Percentiles rank a stretch among this genome's conserved stretches.
These are phyloP conservation scores for Poicephalus gulielmi DNA, from an alignment of 2,113 vertebrate species.

Conservation along the genomic window DNA sequence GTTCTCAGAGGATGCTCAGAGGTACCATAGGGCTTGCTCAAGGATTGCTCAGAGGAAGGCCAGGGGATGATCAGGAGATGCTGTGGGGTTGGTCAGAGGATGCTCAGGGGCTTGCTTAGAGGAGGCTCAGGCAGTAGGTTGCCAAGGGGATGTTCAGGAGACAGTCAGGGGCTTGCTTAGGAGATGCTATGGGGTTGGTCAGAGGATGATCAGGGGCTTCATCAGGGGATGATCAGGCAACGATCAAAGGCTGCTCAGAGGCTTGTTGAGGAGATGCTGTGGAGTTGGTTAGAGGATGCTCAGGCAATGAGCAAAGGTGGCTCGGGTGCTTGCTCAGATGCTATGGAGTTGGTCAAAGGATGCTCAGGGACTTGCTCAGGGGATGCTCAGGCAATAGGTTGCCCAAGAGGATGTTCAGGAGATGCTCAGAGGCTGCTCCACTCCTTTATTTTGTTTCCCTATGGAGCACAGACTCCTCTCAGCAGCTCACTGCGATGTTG, in stretches of 20 bases:
- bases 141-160: neutral
- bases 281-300: neutral
- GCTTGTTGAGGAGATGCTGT: neutral
- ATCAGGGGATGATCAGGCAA: no score
- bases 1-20: neutral
- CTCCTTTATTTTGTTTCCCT: neutral
- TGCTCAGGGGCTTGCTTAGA: neutral
- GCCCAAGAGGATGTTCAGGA: neutral
- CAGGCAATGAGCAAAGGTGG: neutral
- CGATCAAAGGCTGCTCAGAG: neutral
- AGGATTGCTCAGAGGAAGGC: neutral
- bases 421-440: neutral
- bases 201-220: neutral
- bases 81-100: neutral
- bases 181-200: neutral
- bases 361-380: neutral
- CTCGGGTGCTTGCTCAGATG: neutral
- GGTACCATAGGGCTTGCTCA: neutral
- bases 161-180: neutral
- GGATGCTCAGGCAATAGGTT: neutral
- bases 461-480: neutral
- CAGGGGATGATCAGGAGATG: neutral
- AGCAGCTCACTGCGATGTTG: neutral
- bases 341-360: neutral
- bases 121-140: neutral